Evolutionary conservation across 2,113 vertebrate genomes (phyloP).

Genomic region (Chaetops frenatus): DNA sequence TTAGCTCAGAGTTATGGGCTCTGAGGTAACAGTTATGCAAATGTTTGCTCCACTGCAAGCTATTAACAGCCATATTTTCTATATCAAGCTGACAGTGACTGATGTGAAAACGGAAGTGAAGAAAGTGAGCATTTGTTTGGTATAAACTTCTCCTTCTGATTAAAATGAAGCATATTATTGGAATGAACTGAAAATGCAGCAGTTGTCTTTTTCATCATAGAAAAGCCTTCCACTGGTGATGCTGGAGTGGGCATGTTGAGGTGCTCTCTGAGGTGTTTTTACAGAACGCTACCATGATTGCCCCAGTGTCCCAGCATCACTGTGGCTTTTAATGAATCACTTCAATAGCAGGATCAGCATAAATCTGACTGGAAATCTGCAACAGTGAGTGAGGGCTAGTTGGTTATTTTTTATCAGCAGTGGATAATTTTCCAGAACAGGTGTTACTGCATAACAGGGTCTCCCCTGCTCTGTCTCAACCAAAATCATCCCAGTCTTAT

Average conservation of each 20-base stretch:
- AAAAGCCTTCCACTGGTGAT: not conserved
- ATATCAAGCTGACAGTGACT: conserved; percentile 71
- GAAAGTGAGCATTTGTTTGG: conserved; percentile 60
- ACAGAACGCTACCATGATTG: not conserved
- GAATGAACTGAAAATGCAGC: not conserved
- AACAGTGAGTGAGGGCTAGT: not conserved
- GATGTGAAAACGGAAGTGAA: conserved; percentile 56
- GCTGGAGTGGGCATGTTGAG: not conserved
- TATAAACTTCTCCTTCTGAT: conserved; percentile 34
- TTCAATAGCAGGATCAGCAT: not conserved
- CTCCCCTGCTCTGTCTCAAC: not conserved
- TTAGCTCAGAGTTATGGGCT: conserved; percentile 79
- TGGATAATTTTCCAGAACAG: not conserved
- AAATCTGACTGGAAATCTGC: not conserved
- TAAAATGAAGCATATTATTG: conserved; percentile 22
- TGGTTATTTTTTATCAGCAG: not conserved
- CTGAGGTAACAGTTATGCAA: conserved; percentile 82
- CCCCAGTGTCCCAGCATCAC: not conserved
- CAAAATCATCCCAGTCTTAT: not conserved
- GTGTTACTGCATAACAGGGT: not conserved
- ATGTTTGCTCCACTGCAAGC: conserved; percentile 78
- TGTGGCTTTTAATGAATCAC: not conserved
- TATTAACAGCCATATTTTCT: conserved; percentile 76
- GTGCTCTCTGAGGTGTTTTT: not conserved
- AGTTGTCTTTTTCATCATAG: not conserved